Base-by-base conservation (phyloP, 1,140 invertebrate genomes). In the Drosophila setifemur region DNA sequence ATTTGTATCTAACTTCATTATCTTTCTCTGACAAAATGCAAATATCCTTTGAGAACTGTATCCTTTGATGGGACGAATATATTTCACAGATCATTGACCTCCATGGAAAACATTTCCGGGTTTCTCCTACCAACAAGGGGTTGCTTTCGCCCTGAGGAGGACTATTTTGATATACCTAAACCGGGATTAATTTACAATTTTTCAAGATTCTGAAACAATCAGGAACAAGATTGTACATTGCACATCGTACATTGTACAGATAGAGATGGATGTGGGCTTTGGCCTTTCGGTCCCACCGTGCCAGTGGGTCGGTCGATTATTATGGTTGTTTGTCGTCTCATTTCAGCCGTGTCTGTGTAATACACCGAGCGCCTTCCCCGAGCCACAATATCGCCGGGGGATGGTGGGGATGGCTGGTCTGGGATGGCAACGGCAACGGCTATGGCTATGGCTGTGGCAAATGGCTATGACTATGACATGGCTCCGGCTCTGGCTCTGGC, bases 301-400 rank as follows among this genome's bases (percentile, higher is more conserved):
- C 75, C 81, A 76, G 67, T 85, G 81, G 81, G 81, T 85, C 77
- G 77, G 78, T 82, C 71, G 81, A 76, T 86, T 75, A 81, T 85
- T 86, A 73, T 71, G 81, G 43, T 64, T 85, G 81, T 86, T 86
- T 85, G 67, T 73, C 81, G 81, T 76, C 81, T 76, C 75, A 85
- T 73, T 81, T 78, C 61, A 72, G 78, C 57, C 68, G 68, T 72
- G 70, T 73, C 47, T 75, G 64, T 81, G 72, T 67, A 76, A 60
- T 64, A 78, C 74, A 82, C 61, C 57, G 61, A 61, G 7, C 55
- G 53, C 37, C 40, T 43, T 43, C 40, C 40, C 28, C 40, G n/a
- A 35, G 57, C 23, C 42, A 39, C 25, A 61, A 43, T 61, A 47
- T 72, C 53, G 73, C 44, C 52, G 73, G 47, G 29, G 47, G 37